Conservation (phyloP, 2,113 vertebrate genomes). For the Lamprotornis superbus region DNA sequence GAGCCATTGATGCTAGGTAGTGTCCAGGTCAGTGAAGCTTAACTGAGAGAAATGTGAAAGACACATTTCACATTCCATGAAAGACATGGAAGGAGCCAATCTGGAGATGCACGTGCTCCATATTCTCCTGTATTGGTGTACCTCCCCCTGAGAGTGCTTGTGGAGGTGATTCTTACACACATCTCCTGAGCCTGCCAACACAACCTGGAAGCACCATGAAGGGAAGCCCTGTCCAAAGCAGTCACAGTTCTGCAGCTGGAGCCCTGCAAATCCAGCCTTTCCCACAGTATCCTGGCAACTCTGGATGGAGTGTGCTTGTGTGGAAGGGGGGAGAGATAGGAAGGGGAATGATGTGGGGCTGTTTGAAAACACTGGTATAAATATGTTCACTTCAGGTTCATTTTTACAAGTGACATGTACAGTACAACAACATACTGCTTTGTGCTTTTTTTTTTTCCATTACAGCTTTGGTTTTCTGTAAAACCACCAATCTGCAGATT, state of each 20-base stretch:
- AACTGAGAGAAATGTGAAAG: not conserved
- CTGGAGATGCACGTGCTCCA: not conserved
- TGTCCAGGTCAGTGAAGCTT: not conserved
- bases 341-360: not conserved
- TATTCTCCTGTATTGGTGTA: not conserved
- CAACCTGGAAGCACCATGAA: not conserved
- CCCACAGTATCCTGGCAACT: conserved; percentile 23
- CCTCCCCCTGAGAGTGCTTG: not conserved
- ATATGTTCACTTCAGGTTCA: not conserved
- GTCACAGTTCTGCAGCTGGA: not conserved
- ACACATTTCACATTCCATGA: not conserved
- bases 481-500: not conserved
- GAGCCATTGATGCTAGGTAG: not conserved
- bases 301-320: not conserved
- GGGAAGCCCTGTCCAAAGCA: not conserved
- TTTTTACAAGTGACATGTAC: not conserved
- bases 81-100: not conserved
- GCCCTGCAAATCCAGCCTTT: not conserved
- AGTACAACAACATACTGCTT: not conserved
- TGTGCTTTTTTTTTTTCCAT: not conserved
- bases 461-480: not conserved
- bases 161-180: not conserved
- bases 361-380: not conserved
- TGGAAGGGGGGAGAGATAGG: not conserved
- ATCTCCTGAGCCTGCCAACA: not conserved